phyloP scores from a whole-genome alignment of 2,888 invertebrate species.

The Aporophyla lueneburgensis region DNA sequence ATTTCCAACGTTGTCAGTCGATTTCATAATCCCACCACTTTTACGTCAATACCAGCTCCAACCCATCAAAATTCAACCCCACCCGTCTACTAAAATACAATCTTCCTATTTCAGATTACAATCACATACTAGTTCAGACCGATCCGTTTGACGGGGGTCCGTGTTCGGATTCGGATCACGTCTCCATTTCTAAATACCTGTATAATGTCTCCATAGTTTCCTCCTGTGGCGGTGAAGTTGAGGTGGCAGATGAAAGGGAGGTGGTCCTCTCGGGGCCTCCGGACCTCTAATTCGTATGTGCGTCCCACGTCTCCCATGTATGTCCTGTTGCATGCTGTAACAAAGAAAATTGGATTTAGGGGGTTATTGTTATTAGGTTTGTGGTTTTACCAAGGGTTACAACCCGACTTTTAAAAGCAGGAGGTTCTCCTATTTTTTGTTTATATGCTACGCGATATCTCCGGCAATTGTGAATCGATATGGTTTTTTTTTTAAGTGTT shows the following conservation, averaged over 20 bases:
- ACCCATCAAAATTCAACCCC: constrained; percentile 55
- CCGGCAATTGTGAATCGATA: too few relatives aligned
- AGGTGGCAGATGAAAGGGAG: constrained; percentile 95
- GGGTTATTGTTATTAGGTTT: constrained; percentile 7
- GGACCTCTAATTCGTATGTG: constrained; percentile 95
- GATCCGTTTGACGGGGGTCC: constrained; percentile 63
- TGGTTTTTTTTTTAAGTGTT: too few relatives aligned
- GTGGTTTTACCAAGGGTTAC: neutral
- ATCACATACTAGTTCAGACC: constrained; percentile 65
- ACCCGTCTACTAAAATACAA: constrained; percentile 55
- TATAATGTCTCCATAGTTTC: constrained; percentile 89
- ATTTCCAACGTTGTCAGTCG: neutral
- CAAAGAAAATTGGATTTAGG: constrained; percentile 45
- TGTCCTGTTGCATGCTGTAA: constrained; percentile 95
- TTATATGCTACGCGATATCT: too few relatives aligned
- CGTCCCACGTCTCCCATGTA: constrained; percentile 95
- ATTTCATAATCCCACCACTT: constrained; percentile 2
- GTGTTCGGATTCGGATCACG: constrained; percentile 57
- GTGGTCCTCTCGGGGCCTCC: constrained; percentile 93
- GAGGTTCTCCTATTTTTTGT: too few relatives aligned
- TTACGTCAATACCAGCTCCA: constrained; percentile 38
- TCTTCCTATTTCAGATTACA: constrained; percentile 65
- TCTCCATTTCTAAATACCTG: constrained; percentile 67
- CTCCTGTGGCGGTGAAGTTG: constrained; percentile 95
- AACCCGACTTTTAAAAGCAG: too few relatives aligned